phyloP scores from a whole-genome alignment of 2,113 vertebrate species.

The Platichthys flesus region DNA sequence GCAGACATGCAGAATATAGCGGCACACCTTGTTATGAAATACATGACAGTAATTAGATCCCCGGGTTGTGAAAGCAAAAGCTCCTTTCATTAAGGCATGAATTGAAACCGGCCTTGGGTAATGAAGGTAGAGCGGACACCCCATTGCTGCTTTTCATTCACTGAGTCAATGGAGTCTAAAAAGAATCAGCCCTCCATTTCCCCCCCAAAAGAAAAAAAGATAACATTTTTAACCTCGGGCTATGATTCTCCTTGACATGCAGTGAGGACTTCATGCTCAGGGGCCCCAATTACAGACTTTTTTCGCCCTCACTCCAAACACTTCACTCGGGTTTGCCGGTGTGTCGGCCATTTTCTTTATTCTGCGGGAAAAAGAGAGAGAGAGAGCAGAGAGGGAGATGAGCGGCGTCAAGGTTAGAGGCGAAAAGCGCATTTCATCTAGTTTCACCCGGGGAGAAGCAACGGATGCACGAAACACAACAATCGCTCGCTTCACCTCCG shows the following conservation, averaged over 20 bases:
- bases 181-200: constrained; percentile 7
- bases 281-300: constrained; percentile 63
- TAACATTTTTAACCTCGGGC: constrained; percentile 26
- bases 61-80: constrained; percentile 37
- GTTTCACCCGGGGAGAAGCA: constrained; percentile 42
- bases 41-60: constrained; percentile 42
- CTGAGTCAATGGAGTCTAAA: constrained; percentile 27
- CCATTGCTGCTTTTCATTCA: constrained; percentile 36
- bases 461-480: constrained; percentile 31
- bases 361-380: not conserved
- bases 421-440: constrained; percentile 40
- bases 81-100: constrained; percentile 44
- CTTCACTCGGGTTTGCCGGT: constrained; percentile 27
- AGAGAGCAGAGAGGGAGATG: constrained; percentile 13
- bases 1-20: constrained; percentile 31
- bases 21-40: constrained; percentile 40
- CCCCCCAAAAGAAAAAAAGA: not conserved
- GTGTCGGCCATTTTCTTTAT: constrained; percentile 53
- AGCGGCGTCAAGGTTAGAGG: constrained; percentile 58
- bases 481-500: constrained; percentile 22
- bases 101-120: constrained; percentile 31
- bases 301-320: constrained; percentile 28
- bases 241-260: constrained; percentile 61
- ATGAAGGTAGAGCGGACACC: constrained; percentile 36
- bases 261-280: constrained; percentile 48